Evolutionary conservation across 1,140 invertebrate genomes (phyloP).

Genomic region (Macrotrachela quadricornifera): DNA sequence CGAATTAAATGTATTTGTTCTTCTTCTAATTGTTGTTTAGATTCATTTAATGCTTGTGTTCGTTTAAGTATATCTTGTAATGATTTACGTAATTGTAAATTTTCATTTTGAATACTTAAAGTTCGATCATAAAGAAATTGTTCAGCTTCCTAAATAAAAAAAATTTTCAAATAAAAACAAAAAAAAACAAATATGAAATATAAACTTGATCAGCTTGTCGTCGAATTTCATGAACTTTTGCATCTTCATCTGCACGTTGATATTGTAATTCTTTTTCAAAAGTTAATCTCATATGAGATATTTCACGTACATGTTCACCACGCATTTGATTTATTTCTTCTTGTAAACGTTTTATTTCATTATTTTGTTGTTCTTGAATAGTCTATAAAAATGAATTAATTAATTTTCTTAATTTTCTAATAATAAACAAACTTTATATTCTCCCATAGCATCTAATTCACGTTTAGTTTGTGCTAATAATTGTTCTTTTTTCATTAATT

Average conservation of each 20-base stretch:
- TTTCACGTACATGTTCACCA: conserved; percentile 21
- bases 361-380: too few species aligned
- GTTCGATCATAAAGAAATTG: conserved; percentile 23
- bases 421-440: conserved; percentile 12
- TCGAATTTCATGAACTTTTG: conserved; percentile 19
- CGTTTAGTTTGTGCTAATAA: conserved; percentile 22
- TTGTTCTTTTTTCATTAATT: conserved; percentile 7
- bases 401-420: too few species aligned
- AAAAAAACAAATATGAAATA: too few species aligned
- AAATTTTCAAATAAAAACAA: conserved; percentile 19
- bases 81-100: conserved; percentile 18
- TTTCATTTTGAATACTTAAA: conserved; percentile 21
- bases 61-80: conserved; percentile 19
- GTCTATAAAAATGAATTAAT: too few species aligned
- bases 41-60: conserved; percentile 18
- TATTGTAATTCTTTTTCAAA: conserved; percentile 23
- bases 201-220: conserved; percentile 25
- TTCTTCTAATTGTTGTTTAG: conserved; percentile 17
- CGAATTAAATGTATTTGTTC: conserved; percentile 18
- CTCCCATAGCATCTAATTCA: conserved; percentile 22
- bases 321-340: conserved; percentile 13
- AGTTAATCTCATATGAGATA: conserved; percentile 22
- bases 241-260: conserved; percentile 22
- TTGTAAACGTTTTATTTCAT: too few species aligned
- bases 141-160: conserved; percentile 24